Percentiles rank a stretch among this genome's conserved stretches.
These are phyloP conservation scores for Tricholaema leucomelas DNA, from an alignment of 2,113 vertebrate genomes.

Conservation along the genomic window DNA sequence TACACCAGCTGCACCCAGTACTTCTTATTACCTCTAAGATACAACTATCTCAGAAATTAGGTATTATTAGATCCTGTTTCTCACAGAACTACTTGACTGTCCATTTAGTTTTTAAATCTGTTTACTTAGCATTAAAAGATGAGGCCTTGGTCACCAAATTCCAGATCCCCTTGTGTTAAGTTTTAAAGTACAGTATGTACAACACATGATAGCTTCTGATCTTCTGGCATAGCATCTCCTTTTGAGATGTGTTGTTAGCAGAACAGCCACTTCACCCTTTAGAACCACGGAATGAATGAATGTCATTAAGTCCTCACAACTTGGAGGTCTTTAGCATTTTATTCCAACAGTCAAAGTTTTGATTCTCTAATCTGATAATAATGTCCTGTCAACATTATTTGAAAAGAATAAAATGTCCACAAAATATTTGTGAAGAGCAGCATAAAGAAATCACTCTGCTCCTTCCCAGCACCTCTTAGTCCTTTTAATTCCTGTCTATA, in stretches of 20 bases:
- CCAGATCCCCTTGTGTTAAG: background rate
- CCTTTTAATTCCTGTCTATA: background rate
- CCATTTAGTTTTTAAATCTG: background rate
- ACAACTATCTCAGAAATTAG: background rate
- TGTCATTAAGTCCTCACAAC: background rate
- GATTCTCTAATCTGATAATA: background rate
- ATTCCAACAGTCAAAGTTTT: slow-evolving; percentile 8
- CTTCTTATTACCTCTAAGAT: background rate
- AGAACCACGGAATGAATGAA: background rate
- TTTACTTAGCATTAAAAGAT: background rate
- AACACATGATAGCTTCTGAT: background rate
- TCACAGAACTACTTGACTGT: background rate
- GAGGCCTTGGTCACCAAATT: background rate
- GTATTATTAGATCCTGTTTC: background rate
- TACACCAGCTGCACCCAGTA: background rate
- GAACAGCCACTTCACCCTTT: slow-evolving; percentile 31
- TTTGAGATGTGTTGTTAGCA: background rate
- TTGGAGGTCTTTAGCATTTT: background rate
- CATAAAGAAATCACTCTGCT: background rate
- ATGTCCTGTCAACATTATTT: background rate
- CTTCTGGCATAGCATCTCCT: background rate
- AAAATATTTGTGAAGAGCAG: background rate
- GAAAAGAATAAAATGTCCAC: background rate
- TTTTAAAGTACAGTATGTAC: background rate
- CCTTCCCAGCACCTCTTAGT: background rate